Evolutionary conservation across 2,113 vertebrate genomes (phyloP).

Genomic region (Dasyurus viverrinus): DNA sequence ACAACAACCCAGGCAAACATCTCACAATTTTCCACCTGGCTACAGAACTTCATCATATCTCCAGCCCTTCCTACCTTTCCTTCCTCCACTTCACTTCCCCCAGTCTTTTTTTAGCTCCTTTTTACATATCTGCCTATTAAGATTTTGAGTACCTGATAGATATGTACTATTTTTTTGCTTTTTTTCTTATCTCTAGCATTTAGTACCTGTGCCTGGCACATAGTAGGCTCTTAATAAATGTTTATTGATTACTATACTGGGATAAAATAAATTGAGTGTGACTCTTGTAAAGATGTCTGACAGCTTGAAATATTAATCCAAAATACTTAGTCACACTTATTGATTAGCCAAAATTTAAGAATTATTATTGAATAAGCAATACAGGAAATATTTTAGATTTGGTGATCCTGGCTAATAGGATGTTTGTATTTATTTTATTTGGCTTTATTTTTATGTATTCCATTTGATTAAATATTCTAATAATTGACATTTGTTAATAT

Average conservation of each 20-base stretch:
- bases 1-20: too few species aligned
- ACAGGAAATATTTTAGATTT: constrained; percentile 10
- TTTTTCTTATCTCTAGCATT: too few species aligned
- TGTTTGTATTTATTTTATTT: neutral
- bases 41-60: too few species aligned
- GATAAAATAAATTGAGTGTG: neutral
- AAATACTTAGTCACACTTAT: accelerated
- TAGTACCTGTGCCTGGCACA: too few species aligned
- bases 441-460: constrained; percentile 39
- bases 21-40: too few species aligned
- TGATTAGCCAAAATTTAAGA: neutral
- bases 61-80: too few species aligned
- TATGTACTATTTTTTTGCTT: too few species aligned
- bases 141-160: too few species aligned
- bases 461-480: neutral
- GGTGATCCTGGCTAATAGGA: constrained; percentile 10
- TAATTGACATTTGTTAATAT: neutral
- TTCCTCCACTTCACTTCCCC: too few species aligned
- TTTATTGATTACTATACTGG: neutral
- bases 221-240: too few species aligned
- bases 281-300: neutral
- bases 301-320: neutral
- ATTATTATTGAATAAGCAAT: neutral
- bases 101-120: too few species aligned
- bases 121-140: too few species aligned